phyloP scores from a whole-genome alignment of 2,113 vertebrate genomes.

The Callipepla squamata region DNA sequence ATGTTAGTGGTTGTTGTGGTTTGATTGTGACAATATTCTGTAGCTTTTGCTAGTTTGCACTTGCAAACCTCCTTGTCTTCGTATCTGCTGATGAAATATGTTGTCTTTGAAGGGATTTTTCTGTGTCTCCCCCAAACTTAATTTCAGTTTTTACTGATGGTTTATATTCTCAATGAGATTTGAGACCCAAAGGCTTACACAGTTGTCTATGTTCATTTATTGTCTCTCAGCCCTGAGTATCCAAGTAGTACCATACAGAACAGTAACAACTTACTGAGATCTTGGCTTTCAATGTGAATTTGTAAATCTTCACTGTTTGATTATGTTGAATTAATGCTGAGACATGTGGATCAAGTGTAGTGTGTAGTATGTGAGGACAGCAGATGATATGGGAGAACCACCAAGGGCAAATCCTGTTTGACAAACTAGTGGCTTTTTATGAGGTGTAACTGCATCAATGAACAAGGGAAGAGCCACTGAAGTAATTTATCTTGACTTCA shows the following conservation, averaged over 20 bases:
- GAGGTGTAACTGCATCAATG: too few species aligned
- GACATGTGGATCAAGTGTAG: too few species aligned
- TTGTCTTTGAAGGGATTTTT: not conserved
- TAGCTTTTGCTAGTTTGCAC: not conserved
- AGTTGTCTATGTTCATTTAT: not conserved
- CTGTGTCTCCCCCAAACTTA: not conserved
- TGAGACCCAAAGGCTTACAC: not conserved
- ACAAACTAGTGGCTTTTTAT: too few species aligned
- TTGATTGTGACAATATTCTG: not conserved
- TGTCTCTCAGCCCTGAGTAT: not conserved
- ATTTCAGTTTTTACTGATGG: not conserved
- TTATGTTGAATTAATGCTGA: not conserved
- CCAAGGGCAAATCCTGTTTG: too few species aligned
- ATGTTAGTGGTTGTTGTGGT: not conserved
- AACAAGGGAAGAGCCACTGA: too few species aligned
- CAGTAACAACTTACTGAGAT: not conserved
- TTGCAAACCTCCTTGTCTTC: not conserved
- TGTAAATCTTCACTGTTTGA: not conserved
- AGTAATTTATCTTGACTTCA: too few species aligned
- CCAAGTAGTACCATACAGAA: fast-evolving
- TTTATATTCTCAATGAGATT: conserved; percentile 22
- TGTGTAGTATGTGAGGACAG: too few species aligned
- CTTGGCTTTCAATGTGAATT: not conserved
- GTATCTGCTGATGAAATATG: not conserved
- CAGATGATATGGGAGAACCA: too few species aligned